These are phyloP conservation scores for Agapornis roseicollis DNA, from an alignment of 2,113 vertebrate species.

Conservation along the genomic window DNA sequence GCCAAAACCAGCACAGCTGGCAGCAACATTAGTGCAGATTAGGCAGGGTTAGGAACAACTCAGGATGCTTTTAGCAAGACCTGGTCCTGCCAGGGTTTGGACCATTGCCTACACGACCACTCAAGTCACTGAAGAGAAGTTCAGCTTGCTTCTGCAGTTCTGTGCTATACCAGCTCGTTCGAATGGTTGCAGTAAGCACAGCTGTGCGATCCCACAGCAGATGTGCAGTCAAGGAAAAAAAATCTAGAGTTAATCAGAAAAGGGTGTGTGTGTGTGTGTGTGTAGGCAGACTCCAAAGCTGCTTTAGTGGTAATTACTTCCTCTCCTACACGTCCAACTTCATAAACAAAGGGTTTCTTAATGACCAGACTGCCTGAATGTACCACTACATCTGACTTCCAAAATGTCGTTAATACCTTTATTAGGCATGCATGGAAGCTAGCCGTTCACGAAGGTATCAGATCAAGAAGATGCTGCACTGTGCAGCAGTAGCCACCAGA, in stretches of 20 bases:
- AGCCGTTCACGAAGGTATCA: accelerated
- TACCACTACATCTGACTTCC: neutral
- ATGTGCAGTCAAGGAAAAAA: neutral
- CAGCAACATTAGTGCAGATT: neutral
- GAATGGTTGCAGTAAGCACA: neutral
- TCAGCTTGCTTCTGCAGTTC: neutral
- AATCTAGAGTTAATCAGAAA: neutral
- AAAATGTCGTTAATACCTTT: neutral
- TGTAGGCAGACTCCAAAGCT: neutral
- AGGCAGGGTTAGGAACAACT: neutral
- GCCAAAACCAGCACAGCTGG: neutral
- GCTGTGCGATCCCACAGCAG: neutral
- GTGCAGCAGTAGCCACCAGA: constrained; percentile 14
- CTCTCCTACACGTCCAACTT: neutral
- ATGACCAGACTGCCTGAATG: neutral
- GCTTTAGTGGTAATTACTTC: neutral
- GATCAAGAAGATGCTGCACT: neutral
- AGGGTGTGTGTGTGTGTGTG: accelerated
- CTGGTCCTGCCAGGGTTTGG: neutral
- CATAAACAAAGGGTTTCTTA: neutral
- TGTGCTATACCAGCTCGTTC: neutral
- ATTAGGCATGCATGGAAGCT: neutral
- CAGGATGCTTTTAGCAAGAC: neutral
- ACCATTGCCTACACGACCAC: neutral
- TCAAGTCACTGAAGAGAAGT: neutral